Evolutionary conservation across 2,113 vertebrate species (phyloP).

Genomic region (Baryphthengus martii): DNA sequence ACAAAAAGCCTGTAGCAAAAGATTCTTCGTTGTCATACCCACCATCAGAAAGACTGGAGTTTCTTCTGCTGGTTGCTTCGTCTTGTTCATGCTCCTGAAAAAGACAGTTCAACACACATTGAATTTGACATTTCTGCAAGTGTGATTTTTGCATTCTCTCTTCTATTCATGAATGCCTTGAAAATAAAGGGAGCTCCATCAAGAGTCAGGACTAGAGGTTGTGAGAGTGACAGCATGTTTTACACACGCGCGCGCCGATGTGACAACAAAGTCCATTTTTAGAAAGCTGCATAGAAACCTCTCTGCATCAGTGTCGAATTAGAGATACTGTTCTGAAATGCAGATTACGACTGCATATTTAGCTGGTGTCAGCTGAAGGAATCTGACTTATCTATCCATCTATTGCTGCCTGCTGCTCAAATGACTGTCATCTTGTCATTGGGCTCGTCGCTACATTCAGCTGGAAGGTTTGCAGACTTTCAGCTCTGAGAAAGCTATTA

Average conservation of each 20-base stretch:
- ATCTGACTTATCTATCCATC: conserved; percentile 61
- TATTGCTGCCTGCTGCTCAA: conserved; percentile 37
- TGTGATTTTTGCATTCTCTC: neutral
- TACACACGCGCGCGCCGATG: neutral
- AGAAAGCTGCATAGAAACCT: neutral
- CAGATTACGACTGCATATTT: conserved; percentile 61
- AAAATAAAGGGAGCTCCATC: conserved; percentile 54
- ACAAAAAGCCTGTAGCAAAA: neutral
- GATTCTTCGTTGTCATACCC: neutral
- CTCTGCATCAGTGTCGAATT: conserved; percentile 51
- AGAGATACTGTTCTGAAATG: conserved; percentile 31
- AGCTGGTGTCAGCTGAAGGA: conserved; percentile 49
- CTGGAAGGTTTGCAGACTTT: conserved; percentile 42
- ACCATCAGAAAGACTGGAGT: neutral
- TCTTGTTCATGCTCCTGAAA: conserved; percentile 21
- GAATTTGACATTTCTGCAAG: conserved; percentile 53
- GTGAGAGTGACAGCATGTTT: conserved; percentile 60
- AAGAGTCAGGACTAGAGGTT: conserved; percentile 40
- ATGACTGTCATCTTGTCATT: conserved; percentile 62
- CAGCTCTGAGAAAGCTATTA: conserved; percentile 39
- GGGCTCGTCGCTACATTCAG: conserved; percentile 54
- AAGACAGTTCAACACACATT: conserved; percentile 26
- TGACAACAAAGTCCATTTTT: conserved; percentile 45
- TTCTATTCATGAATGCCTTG: conserved; percentile 37
- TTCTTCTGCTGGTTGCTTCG: conserved; percentile 39